Conservation (phyloP, 1,140 invertebrate species). For the Euschistus heros region DNA sequence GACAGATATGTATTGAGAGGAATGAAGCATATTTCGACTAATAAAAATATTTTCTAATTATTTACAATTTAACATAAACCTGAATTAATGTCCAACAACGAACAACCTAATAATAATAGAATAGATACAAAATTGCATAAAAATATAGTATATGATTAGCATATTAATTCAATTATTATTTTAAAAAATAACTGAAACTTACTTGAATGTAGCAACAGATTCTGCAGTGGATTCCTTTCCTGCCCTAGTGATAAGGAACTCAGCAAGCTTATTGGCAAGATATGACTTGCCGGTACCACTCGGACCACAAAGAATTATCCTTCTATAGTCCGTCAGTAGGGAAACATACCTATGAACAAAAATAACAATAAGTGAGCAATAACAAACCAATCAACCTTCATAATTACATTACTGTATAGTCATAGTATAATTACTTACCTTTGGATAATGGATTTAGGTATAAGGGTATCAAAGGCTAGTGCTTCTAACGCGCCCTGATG, state of each 20-base stretch:
- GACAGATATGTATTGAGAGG: too few species aligned
- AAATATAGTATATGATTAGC: too few species aligned
- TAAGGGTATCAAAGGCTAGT: conserved; percentile 88
- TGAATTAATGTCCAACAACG: too few species aligned
- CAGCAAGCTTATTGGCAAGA: conserved; percentile 85
- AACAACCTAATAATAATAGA: too few species aligned
- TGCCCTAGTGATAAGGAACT: conserved; percentile 67
- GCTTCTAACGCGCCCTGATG: conserved; percentile 83
- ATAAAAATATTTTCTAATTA: too few species aligned
- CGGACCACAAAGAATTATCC: conserved; percentile 91
- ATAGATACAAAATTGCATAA: too few species aligned
- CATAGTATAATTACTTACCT: conserved; percentile 38
- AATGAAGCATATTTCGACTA: too few species aligned
- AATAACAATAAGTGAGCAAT: neutral
- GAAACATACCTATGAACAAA: conserved; percentile 54
- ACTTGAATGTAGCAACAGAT: conserved; percentile 78
- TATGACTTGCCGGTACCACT: conserved; percentile 97
- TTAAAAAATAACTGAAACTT: conserved; percentile 34
- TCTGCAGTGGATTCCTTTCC: conserved; percentile 56
- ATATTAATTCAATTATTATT: too few species aligned
- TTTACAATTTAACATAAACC: too few species aligned
- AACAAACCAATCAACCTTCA: neutral
- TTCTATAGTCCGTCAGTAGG: conserved; percentile 77
- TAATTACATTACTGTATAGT: neutral
- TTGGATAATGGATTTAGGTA: conserved; percentile 91